These are phyloP conservation scores for Diorhabda carinulata DNA, from an alignment of 1,140 invertebrate species.

Conservation along the genomic window DNA sequence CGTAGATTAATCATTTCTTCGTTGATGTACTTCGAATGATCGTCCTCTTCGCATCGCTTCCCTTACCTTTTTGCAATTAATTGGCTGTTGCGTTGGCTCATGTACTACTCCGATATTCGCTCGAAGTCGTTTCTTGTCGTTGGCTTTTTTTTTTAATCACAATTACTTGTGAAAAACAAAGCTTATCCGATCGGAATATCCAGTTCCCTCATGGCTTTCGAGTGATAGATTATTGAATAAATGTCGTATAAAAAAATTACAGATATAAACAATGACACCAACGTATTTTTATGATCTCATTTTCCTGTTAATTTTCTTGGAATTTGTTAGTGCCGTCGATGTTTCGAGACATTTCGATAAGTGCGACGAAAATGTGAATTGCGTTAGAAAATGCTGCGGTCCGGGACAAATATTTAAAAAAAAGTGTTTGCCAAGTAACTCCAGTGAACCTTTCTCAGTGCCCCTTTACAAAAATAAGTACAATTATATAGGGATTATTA, in stretches of 20 bases:
- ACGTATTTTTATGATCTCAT: slow-evolving; percentile 2
- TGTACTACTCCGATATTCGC: neutral
- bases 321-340: neutral
- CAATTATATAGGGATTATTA: slow-evolving; percentile 1
- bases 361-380: neutral
- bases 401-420: slow-evolving; percentile 16
- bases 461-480: slow-evolving; percentile 15
- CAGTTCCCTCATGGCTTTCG: neutral
- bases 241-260: neutral
- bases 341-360: neutral
- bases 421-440: slow-evolving; percentile 8
- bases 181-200: neutral
- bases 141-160: slow-evolving; percentile 8
- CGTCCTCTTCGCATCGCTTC: neutral
- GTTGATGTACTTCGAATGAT: too few relatives aligned
- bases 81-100: neutral
- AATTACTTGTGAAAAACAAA: slow-evolving; percentile 6
- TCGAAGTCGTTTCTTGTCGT: slow-evolving; percentile 8
- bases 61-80: neutral
- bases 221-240: neutral
- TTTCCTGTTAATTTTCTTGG: neutral
- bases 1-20: too few relatives aligned
- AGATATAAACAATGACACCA: slow-evolving; percentile 10
- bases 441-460: slow-evolving; percentile 13
- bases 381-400: slow-evolving; percentile 28